Conservation (phyloP, 2,113 vertebrate genomes). For the Gasterosteus nipponicus region DNA sequence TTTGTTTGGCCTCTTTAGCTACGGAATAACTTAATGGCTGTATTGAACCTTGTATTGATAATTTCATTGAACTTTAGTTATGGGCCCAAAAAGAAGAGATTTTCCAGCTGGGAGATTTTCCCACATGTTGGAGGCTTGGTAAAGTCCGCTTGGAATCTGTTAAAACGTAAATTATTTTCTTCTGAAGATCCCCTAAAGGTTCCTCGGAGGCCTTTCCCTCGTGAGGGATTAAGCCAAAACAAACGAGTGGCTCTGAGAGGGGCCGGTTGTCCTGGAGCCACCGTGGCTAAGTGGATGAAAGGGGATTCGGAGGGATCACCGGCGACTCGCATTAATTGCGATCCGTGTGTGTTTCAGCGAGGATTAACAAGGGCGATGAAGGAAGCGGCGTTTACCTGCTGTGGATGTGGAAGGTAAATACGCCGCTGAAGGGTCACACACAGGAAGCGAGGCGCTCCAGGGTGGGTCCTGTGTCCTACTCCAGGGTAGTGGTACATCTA, state of each 20-base stretch:
- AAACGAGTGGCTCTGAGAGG: conserved; percentile 20
- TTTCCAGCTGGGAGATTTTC: background rate
- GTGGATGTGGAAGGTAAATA: conserved; percentile 42
- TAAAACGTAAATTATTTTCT: conserved; percentile 32
- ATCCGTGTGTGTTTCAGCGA: conserved; percentile 56
- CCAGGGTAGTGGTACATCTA: background rate
- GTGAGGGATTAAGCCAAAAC: conserved; percentile 40
- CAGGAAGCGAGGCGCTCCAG: background rate
- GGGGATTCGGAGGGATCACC: conserved; percentile 21
- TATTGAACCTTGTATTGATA: background rate
- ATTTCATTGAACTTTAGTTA: background rate
- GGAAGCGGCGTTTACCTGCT: conserved; percentile 42
- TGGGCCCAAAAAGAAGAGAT: background rate
- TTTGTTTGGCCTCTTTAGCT: no score
- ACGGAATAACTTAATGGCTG: background rate
- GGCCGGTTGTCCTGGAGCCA: conserved; percentile 11
- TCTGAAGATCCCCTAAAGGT: conserved; percentile 39
- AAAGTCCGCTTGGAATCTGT: background rate
- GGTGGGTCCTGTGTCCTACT: background rate
- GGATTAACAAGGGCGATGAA: conserved; percentile 57
- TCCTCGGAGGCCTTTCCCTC: conserved; percentile 29
- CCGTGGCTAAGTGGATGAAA: conserved; percentile 29
- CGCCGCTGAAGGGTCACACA: background rate
- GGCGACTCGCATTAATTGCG: conserved; percentile 47
- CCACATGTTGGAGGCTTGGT: background rate